Evolutionary conservation across 2,113 vertebrate species (phyloP), one percentile per base, ranked within the genome.

Genomic region (Syrrhaptes paradoxus): DNA sequence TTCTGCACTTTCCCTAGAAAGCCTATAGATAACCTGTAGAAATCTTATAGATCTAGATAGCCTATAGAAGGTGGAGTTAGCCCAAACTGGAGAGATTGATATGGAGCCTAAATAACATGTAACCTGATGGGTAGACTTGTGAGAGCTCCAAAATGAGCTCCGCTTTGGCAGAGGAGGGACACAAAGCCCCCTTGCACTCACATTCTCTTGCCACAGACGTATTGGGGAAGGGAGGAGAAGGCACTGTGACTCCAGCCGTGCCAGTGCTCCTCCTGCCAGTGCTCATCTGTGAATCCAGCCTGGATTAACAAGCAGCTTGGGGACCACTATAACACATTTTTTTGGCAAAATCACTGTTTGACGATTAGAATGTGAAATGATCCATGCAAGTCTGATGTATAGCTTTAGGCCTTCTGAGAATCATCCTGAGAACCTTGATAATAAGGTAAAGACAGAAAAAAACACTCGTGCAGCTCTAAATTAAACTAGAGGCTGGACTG

Each of bases 61-160:
- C 2, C 49, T 10, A 6, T 0, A 20, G 55, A 26, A 46, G 29
- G 45, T 34, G 31, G 26, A 63, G 6, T 73, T 63, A 38, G 41
- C n/a, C 41, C 43, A 31, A 43, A 57, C 46, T 43, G 15, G 58
- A 49, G 36, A 55, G 25, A 52, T 12, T 19, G 32, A 63, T 15
- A 5, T 21, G 57, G 21, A 61, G 48, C n/a, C 28, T 36, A 26
- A 63, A 7, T 9, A 2, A 20, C 48, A 43, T 77, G 36, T 19
- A 63, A 58, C 1, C 3, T 10, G 8, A 9, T 13, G n/a, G 49
- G 6, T 4, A 65, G n/a, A 49, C 13, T 38, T 63, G 43, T 0
- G 8, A 17, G 70, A 41, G 18, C 58, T 81, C 2, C 8, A 12
- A 18, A 21, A 18, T 61, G 21, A 81, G 11, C 28, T 10, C 34